Evolutionary conservation across 2,797 vertebrate species (phyloP).

Genomic region (Loris lydekkerianus): DNA sequence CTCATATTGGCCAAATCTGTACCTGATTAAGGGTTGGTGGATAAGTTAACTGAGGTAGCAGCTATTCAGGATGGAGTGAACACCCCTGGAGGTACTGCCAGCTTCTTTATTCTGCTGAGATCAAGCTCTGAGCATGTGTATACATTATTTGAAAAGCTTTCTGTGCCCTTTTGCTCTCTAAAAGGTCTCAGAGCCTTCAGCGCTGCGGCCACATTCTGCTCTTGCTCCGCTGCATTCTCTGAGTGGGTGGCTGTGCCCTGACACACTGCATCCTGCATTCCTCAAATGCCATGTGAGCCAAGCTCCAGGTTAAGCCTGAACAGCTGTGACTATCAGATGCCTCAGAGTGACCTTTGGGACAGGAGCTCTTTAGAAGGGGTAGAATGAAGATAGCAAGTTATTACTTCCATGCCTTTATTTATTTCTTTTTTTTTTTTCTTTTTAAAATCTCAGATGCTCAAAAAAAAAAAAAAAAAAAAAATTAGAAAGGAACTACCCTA

Average conservation of each 20-base stretch:
- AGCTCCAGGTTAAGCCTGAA: background rate
- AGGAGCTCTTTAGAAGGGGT: background rate
- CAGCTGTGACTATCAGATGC: background rate
- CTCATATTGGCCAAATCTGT: background rate
- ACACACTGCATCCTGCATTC: background rate
- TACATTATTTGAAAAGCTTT: background rate
- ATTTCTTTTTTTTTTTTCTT: background rate
- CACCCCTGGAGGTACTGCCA: background rate
- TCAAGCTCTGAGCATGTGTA: background rate
- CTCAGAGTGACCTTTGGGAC: background rate
- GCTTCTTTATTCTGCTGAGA: background rate
- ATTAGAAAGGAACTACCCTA: no score
- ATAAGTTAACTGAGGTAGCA: background rate
- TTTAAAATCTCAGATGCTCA: background rate
- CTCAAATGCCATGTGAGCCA: background rate
- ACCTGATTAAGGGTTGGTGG: background rate
- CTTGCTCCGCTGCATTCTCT: background rate
- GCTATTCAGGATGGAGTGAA: background rate
- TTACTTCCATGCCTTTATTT: background rate
- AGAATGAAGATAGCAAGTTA: background rate
- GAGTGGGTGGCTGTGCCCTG: background rate
- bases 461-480: background rate
- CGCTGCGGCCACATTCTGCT: no score
- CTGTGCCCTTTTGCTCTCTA: background rate
- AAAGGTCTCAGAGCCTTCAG: background rate